Conservation (phyloP, 2,113 vertebrate species). For the Pristiophorus japonicus region DNA sequence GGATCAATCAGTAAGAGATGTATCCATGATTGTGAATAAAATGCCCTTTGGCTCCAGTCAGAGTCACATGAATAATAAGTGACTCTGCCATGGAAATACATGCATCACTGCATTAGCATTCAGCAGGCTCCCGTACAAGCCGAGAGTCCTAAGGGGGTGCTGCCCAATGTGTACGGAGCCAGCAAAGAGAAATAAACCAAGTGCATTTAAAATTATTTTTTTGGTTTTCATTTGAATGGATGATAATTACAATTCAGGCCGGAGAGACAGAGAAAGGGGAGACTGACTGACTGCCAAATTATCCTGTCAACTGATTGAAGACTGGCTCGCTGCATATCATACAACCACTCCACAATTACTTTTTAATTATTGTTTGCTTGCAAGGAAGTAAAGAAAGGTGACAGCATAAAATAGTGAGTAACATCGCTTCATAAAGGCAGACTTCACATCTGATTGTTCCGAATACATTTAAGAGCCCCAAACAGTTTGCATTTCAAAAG, state of each 20-base stretch:
- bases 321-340: neutral
- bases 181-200: slow-evolving; percentile 22
- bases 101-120: neutral
- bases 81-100: slow-evolving; percentile 3
- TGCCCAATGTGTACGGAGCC: neutral
- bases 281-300: neutral
- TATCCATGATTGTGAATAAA: slow-evolving; percentile 26
- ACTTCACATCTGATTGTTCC: neutral
- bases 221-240: slow-evolving; percentile 28
- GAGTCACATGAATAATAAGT: slow-evolving; percentile 27
- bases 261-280: neutral
- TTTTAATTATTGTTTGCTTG: slow-evolving; percentile 6
- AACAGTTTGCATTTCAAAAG: neutral
- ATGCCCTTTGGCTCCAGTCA: neutral
- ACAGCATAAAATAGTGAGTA: slow-evolving; percentile 12
- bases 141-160: neutral
- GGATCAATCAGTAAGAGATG: slow-evolving; percentile 19
- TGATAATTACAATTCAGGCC: slow-evolving; percentile 26
- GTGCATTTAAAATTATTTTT: neutral
- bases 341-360: neutral
- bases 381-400: slow-evolving; percentile 16
- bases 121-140: neutral
- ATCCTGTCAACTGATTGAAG: slow-evolving; percentile 11
- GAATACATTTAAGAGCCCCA: neutral
- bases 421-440: neutral